These are phyloP conservation scores for Pholis gunnellus DNA, from an alignment of 2,113 vertebrate genomes.

Conservation along the genomic window DNA sequence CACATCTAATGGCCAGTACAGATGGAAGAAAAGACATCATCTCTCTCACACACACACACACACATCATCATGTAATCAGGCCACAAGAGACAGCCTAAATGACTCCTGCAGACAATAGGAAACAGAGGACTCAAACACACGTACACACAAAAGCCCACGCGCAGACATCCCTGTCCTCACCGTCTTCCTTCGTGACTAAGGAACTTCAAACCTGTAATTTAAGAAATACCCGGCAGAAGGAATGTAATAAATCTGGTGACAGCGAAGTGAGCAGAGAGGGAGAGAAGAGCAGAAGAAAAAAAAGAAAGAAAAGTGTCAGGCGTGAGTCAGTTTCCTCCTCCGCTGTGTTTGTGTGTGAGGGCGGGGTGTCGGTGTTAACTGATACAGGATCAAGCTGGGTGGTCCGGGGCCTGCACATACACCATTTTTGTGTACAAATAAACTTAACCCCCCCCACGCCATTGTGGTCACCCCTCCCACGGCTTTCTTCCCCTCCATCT, in stretches of 20 bases:
- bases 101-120: conserved; percentile 71
- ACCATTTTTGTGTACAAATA: conserved; percentile 88
- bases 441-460: conserved; percentile 79
- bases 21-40: conserved; percentile 29
- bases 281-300: conserved; percentile 43
- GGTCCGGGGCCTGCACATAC: conserved; percentile 80
- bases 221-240: conserved; percentile 77
- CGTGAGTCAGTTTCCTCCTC: conserved; percentile 66
- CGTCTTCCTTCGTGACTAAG: conserved; percentile 77
- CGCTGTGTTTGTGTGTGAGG: conserved; percentile 63
- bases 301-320: conserved; percentile 63
- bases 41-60: neutral
- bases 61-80: conserved; percentile 50
- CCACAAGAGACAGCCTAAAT: conserved; percentile 59
- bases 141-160: conserved; percentile 29
- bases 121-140: conserved; percentile 46
- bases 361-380: conserved; percentile 77
- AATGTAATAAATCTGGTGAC: conserved; percentile 85
- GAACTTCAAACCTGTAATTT: conserved; percentile 86
- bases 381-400: conserved; percentile 85
- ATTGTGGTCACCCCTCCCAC: conserved; percentile 81
- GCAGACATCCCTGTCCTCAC: conserved; percentile 71
- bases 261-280: conserved; percentile 63
- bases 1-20: conserved; percentile 1
- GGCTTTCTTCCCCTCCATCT: conserved; percentile 64